Evolutionary conservation across 2,888 invertebrate genomes (phyloP), one percentile per base, ranked within the genome.

Genomic region (Athripsodes cinereus): DNA sequence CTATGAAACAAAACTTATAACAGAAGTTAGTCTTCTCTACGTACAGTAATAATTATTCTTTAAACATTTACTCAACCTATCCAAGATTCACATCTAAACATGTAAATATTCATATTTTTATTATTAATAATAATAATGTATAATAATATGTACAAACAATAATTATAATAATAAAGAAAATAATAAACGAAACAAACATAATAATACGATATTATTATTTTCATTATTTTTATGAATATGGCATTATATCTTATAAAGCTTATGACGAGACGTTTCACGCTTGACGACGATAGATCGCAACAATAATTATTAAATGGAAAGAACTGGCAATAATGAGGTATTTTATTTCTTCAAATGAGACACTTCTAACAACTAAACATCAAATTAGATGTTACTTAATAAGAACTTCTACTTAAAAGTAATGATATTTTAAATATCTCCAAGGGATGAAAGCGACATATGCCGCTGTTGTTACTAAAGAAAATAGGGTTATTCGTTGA

Each of bases 171-270:
- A 8, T 40, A n/a, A 16, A 40, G 3, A 8, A 40, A 40, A 40
- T 8, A 40, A 13, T 40, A 40, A 40, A 40, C 13, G 16, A 40
- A 40, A 40, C 2, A 13, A 40, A 16, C n/a, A 40, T 40, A 40
- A 13, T 40, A 40, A 2, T 8, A 16, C 13, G 13, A 40, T 40
- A 40, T 8, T 40, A 40, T n/a, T 8, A 40, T 16, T 40, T n/a
- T 40, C 16, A 40, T n/a, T 40, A 40, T n/a, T 8, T 5, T n/a
- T 3, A 40, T 40, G 40, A 40, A n/a, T 40, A 40, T 40, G 40
- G 40, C 40, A 40, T 40, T 40, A 26, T 40, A 40, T n/a, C 13
- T 40, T 40, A 40, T 40, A 40, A 40, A 40, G 40, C 40, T 40
- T n/a, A 40, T 40, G 40, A 40, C 8, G 40, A 40, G 40, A 40